phyloP scores from a whole-genome alignment of 2,797 vertebrate genomes.

The Paguma larvata region DNA sequence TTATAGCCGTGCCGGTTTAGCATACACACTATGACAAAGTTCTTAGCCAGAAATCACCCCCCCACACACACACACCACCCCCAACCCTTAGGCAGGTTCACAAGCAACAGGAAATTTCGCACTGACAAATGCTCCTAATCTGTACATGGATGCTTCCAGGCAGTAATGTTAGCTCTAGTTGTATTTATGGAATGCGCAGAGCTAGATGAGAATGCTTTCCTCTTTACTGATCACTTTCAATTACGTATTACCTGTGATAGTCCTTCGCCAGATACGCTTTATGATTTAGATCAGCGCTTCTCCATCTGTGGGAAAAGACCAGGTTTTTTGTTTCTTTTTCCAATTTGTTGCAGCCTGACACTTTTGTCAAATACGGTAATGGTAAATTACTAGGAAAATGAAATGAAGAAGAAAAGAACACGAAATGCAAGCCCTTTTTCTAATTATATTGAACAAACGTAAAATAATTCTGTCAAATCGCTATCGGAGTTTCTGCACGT shows the following conservation, averaged over 20 bases:
- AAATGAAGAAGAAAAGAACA: slow-evolving; percentile 8
- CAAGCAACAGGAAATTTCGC: background rate
- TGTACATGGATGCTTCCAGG: slow-evolving; percentile 16
- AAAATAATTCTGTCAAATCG: background rate
- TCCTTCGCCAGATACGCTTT: background rate
- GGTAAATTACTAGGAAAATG: background rate
- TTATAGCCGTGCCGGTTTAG: background rate
- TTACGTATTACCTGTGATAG: background rate
- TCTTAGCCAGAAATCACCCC: background rate
- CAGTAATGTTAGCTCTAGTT: background rate
- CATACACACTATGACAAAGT: background rate
- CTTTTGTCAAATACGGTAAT: background rate
- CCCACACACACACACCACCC: too few relatives aligned
- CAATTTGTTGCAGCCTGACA: background rate
- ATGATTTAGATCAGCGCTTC: background rate
- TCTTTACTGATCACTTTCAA: slow-evolving; percentile 44
- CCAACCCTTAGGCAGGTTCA: background rate
- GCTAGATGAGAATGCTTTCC: background rate
- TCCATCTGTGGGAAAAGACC: background rate
- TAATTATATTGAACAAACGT: background rate
- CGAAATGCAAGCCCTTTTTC: slow-evolving; percentile 7
- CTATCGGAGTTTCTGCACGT: background rate
- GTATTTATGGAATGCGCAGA: background rate
- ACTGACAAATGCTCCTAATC: background rate
- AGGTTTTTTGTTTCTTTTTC: background rate